These are phyloP conservation scores for Drosophila triauraria DNA, from an alignment of 1,140 invertebrate species.

Conservation along the genomic window DNA sequence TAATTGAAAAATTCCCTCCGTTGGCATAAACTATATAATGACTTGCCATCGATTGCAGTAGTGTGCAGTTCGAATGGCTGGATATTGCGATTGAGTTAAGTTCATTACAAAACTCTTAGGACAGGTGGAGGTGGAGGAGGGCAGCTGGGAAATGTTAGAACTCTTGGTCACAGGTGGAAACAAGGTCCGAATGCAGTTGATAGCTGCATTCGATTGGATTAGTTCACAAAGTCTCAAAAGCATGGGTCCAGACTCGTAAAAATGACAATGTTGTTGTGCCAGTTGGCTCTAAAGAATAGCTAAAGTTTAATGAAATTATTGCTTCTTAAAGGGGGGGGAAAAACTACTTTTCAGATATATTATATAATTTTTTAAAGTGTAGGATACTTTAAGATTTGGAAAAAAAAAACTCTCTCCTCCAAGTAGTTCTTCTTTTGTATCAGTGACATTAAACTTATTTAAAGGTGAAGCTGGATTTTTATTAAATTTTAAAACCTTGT, in stretches of 20 bases:
- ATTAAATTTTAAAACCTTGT: too few relatives aligned
- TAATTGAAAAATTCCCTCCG: conserved; percentile 71
- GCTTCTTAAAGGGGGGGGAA: neutral
- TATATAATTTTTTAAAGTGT: neutral
- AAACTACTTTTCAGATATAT: neutral
- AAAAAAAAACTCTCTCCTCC: too few relatives aligned
- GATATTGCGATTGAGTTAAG: conserved; percentile 68
- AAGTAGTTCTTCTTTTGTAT: too few relatives aligned
- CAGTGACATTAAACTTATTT: too few relatives aligned
- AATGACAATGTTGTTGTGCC: conserved; percentile 17
- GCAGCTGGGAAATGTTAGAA: conserved; percentile 3
- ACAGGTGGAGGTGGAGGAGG: neutral
- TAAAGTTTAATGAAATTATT: conserved; percentile 30
- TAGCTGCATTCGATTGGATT: conserved; percentile 65
- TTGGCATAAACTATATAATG: conserved; percentile 50
- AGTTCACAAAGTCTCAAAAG: conserved; percentile 12
- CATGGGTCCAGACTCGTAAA: conserved; percentile 27
- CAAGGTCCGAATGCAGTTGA: conserved; percentile 41
- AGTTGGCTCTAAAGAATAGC: neutral
- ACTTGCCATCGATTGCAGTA: conserved; percentile 39
- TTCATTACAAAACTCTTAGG: conserved; percentile 57
- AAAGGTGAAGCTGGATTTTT: too few relatives aligned
- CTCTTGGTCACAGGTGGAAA: conserved; percentile 51
- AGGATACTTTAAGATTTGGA: too few relatives aligned
- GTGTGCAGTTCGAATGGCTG: conserved; percentile 29